These are phyloP conservation scores for Heteromurus nitidus DNA, from an alignment of 2,888 invertebrate species.

Conservation along the genomic window DNA sequence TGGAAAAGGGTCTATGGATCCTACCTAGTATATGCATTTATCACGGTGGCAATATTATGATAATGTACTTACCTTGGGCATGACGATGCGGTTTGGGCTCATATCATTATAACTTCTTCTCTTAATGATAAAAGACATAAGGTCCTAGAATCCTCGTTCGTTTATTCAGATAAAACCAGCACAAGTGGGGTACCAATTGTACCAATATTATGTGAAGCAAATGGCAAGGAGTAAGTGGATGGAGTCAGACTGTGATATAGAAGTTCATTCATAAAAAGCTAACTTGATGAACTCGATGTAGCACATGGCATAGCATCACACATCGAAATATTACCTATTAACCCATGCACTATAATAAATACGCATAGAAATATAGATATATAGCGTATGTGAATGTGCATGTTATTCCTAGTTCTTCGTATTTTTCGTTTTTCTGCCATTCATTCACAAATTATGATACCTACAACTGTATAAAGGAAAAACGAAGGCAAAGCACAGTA, in stretches of 20 bases:
- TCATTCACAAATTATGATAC: constrained; percentile 32
- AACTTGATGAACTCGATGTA: constrained; percentile 1
- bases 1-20: neutral
- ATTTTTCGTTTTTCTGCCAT: constrained; percentile 13
- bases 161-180: no score
- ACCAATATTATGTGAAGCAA: neutral
- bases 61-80: neutral
- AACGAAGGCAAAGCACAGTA: constrained; percentile 2
- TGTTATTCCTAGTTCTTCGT: constrained; percentile 19
- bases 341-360: constrained; percentile 29
- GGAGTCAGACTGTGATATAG: no score
- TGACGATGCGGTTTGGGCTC: no score
- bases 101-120: neutral
- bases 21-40: no score
- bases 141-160: neutral
- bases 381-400: neutral
- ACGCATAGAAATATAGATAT: neutral
- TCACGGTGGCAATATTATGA: no score
- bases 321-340: constrained; percentile 14
- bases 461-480: neutral
- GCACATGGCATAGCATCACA: neutral
- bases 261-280: constrained; percentile 37
- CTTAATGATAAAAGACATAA: neutral
- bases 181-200: neutral
- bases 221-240: no score